A percentile compares a stretch with the other conserved stretches of the same genome.
Conservation (phyloP, 1,140 invertebrate genomes). For the Dufourea novaeangliae region DNA sequence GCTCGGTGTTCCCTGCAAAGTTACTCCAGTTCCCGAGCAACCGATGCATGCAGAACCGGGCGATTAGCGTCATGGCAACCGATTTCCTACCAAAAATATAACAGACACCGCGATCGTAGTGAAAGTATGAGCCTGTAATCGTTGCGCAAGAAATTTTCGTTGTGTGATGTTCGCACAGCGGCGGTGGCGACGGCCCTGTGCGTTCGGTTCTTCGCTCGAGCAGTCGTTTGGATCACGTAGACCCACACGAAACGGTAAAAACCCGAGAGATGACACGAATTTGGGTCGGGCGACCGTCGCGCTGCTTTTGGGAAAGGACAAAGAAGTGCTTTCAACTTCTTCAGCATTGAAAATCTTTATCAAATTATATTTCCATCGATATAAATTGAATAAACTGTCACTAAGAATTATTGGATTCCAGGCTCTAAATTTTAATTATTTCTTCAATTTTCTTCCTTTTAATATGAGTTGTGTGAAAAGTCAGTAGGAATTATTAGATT, state of each 20-base stretch:
- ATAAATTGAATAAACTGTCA: no score
- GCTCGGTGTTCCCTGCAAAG: neutral
- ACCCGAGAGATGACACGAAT: constrained; percentile 47
- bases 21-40: neutral
- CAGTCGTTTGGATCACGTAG: constrained; percentile 65
- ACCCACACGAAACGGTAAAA: constrained; percentile 66
- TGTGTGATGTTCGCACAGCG: constrained; percentile 10
- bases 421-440: no score
- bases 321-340: neutral
- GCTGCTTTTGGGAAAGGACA: constrained; percentile 27
- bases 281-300: constrained; percentile 38
- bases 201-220: constrained; percentile 57
- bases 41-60: neutral
- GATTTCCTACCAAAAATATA: constrained; percentile 6
- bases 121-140: constrained; percentile 23
- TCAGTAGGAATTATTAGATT: no score
- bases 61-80: constrained; percentile 1
- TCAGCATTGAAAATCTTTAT: neutral
- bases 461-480: neutral
- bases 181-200: neutral
- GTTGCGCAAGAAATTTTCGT: constrained; percentile 23
- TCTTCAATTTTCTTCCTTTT: neutral
- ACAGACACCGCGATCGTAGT: neutral
- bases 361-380: no score
- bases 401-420: no score